Base-by-base conservation (phyloP, 2,888 invertebrate genomes). In the Rhorus exstirpatorius region DNA sequence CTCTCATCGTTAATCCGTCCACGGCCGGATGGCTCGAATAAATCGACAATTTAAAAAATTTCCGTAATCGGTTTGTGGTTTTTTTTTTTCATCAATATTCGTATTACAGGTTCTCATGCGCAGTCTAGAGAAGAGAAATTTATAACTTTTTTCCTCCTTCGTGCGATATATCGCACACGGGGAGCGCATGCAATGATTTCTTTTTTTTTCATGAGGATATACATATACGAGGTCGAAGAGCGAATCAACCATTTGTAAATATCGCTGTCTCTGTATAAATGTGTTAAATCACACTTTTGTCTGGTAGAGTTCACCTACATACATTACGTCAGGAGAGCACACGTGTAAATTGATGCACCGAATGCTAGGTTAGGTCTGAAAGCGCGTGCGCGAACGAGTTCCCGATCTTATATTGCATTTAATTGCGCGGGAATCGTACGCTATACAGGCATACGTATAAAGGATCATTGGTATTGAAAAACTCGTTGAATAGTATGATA, bases 391-490 rank as follows among this genome's bases (percentile, higher is more conserved):
- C n/a, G n/a, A 2, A 38, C 51, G 14, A 68, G 31, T 12, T 46
- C 17, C 31, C 41, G 31, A 58, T 55, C 19, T 7, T 76, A 46
- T 51, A n/a, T n/a, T n/a, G n/a, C 38, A 68, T 68, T 14, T 60
- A 51, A 77, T 68, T 68, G 60, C 46, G 31, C 68, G 17, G n/a
- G 10, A 60, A 35, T 49, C 21, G 10, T 77, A 24, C 49, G n/a
- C 21, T 46, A 41, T 10, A 12, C 19, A 24, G 4, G 14, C 19
- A 31, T 60, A 14, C 24, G 24, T 19, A 21, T 26, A 51, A 77
- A 26, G 68, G 68, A 49, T 61, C 46, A 68, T 70, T 26, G 77
- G 61, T 60, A 70, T 68, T 77, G 55, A 77, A 77, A 68, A 77
- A 60, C 77, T 7, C 38, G 6, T 8, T 12, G 19, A 53, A 12